These are phyloP conservation scores for Minunthozetes semirufus DNA, from an alignment of 2,888 invertebrate genomes.

Conservation along the genomic window DNA sequence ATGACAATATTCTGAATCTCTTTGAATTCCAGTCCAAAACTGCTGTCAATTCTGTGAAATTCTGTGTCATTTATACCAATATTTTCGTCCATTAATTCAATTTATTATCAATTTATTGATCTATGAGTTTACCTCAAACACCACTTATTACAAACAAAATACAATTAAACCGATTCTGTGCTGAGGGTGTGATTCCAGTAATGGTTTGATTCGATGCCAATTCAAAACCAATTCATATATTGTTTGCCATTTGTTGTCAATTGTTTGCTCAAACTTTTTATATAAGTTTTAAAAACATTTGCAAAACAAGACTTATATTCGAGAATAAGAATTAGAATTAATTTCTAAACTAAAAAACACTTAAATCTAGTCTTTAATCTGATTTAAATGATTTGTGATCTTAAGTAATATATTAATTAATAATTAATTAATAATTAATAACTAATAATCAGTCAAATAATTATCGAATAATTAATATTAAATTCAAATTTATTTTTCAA, in stretches of 20 bases:
- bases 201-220: not conserved
- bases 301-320: not conserved
- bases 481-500: not conserved
- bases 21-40: not conserved
- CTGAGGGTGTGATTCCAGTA: not conserved
- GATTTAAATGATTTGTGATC: not conserved
- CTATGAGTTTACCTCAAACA: not conserved
- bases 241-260: conserved; percentile 23
- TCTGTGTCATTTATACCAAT: too few species aligned
- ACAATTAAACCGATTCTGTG: not conserved
- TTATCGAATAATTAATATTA: not conserved
- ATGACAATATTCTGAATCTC: not conserved
- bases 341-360: not conserved
- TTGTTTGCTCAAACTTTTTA: conserved; percentile 23
- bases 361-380: not conserved
- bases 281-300: conserved; percentile 7
- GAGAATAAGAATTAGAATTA: not conserved
- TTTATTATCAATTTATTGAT: not conserved
- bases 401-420: not conserved
- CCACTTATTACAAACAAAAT: too few species aligned
- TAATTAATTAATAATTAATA: too few species aligned
- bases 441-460: not conserved
- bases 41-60: too few species aligned
- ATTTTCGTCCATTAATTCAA: not conserved
- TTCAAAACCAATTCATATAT: not conserved